These are phyloP conservation scores for Andrena camellia DNA, from an alignment of 2,888 invertebrate genomes.

Conservation along the genomic window DNA sequence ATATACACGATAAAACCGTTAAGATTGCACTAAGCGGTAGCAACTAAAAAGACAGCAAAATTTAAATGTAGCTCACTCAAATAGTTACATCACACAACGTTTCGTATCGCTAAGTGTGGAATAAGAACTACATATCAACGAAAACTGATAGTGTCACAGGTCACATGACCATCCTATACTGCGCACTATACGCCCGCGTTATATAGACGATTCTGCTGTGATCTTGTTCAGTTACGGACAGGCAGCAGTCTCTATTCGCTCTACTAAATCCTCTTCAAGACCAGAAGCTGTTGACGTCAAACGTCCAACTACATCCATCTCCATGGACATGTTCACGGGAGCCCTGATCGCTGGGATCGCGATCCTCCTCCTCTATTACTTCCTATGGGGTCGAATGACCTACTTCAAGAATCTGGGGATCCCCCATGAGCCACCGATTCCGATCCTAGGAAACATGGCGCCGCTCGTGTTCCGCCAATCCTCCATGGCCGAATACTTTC, in stretches of 20 bases:
- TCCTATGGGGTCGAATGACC: not conserved
- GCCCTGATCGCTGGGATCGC: not conserved
- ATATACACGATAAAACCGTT: too few species aligned
- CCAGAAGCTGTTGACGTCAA: not conserved
- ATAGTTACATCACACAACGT: too few species aligned
- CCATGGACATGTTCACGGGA: not conserved
- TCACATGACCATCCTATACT: too few species aligned
- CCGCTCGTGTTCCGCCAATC: constrained; percentile 8
- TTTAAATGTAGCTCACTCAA: too few species aligned
- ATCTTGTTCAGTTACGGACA: too few species aligned
- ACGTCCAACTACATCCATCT: not conserved
- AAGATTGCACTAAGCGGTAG: too few species aligned
- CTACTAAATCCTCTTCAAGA: not conserved
- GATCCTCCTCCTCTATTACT: constrained; percentile 27
- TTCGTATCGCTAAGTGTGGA: too few species aligned
- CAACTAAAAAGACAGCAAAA: too few species aligned
- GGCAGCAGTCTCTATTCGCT: not conserved
- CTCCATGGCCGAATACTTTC: not conserved
- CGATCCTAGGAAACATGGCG: constrained; percentile 69
- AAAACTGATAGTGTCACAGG: too few species aligned
- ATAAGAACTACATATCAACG: too few species aligned
- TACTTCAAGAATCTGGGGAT: constrained; percentile 62
- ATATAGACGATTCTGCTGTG: too few species aligned
- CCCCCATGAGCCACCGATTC: constrained; percentile 49
- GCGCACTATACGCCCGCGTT: too few species aligned